Evolutionary conservation across 2,888 invertebrate species (phyloP), one percentile per base, ranked within the genome.

Genomic region (Sylvicola fuscatus): DNA sequence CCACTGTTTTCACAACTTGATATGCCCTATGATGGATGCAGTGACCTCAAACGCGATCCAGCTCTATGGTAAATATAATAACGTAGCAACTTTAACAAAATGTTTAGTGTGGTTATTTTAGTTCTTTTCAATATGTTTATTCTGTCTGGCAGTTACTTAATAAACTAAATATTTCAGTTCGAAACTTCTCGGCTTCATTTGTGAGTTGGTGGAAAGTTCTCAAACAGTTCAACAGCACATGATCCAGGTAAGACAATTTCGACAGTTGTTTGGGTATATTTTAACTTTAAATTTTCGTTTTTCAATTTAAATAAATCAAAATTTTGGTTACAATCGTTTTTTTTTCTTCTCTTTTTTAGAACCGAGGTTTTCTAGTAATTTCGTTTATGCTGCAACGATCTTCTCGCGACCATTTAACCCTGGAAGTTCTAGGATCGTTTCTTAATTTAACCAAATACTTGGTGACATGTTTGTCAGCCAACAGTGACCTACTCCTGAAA

Each of bases 201-300:
- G 93, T 59, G 93, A 95, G 52, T 67, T 98, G 53, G 84, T 98
- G 45, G 92, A 93, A 59, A 87, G 87, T 31, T 97, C 95, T 46
- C 81, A 86, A 53, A 92, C 92, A 28, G 93, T 97, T 39, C 98
- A 98, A 56, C 97, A 98, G 56, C 98, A 99, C 60, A 90, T 98
- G 83, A 84, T 95, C 57, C 97, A 97, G 45, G 40, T 40, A 34
- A 34, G 14, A 8, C 34, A 10, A 3, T 34, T 34, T 15, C 7
- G 10, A 10, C 13, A n/a, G 5, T 26, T 33, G 11, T 33, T 14
- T 37, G 12, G 21, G 21, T 21, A 21, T 27, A 12, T 27, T 27
- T 11, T 27, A n/a, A 27, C n/a, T 27, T 3, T 12, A 1, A 1
- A 27, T n/a, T n/a, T 27, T 2, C n/a, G 12, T 30, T 15, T 14